phyloP scores from a whole-genome alignment of 2,888 invertebrate genomes.

The Nesidiocoris tenuis region DNA sequence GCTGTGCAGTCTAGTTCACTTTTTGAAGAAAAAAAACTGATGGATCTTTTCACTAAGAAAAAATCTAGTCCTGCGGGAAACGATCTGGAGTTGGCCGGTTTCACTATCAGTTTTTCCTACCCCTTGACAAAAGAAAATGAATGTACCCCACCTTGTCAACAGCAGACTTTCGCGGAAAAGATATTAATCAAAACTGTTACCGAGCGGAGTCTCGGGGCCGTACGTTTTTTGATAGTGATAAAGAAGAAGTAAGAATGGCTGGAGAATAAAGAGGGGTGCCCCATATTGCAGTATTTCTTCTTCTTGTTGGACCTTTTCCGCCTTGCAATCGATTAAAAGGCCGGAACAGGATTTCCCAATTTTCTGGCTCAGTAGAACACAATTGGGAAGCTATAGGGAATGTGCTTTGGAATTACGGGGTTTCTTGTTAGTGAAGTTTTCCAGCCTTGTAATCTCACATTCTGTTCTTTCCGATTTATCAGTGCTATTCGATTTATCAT shows the following conservation, averaged over 20 bases:
- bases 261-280: not conserved
- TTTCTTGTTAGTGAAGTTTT: no score
- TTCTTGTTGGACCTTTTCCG: not conserved
- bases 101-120: no score
- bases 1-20: no score
- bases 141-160: conserved; percentile 41
- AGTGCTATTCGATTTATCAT: no score
- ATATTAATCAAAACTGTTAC: conserved; percentile 31
- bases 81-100: no score
- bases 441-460: no score
- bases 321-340: conserved; percentile 15
- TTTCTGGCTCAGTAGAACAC: conserved; percentile 2
- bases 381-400: not conserved
- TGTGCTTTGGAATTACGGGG: not conserved
- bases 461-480: no score
- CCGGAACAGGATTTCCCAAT: conserved; percentile 1
- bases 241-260: not conserved
- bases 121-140: conserved; percentile 38
- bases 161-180: conserved; percentile 33
- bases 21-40: no score
- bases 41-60: no score
- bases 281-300: conserved; percentile 4
- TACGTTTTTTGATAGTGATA: conserved; percentile 33
- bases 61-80: no score
- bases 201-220: conserved; percentile 10